Base-by-base conservation (phyloP, 2,113 vertebrate species). In the Halcyon senegalensis region DNA sequence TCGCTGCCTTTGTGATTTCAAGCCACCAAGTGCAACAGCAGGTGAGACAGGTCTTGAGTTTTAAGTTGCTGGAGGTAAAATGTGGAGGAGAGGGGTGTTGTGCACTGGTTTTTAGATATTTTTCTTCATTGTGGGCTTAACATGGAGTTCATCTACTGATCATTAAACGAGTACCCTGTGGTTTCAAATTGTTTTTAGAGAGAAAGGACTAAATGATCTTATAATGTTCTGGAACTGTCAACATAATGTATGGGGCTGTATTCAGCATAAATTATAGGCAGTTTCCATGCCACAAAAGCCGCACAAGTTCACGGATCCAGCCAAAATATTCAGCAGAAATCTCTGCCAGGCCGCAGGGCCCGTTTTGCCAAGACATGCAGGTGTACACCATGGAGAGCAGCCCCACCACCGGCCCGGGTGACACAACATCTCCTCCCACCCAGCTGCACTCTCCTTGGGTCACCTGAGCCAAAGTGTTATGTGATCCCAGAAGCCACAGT, bases 281-380 rank as follows among this genome's bases (percentile, higher is more conserved):
- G 80, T 94, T 97, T 95, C 89, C 82, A 17, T 48, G 89, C 95
- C 97, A 94, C 96, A 94, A 77, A 97, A 97, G 87, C 96, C 89
- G 2, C 95, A 85, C 79, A 39, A 86, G 73, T n/a, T 87, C 74
- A 16, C 0, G 2, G 87, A 95, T 76, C 43, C 95, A 93, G 96
- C 87, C 96, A 96, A 97, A 94, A 95, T 77, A 97, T 92, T 96
- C 87, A 94, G 78, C 90, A 87, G 94, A 16, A 66, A 43, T 66
- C 28, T 51, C 67, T 95, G 96, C 93, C 95, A 96, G 93, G 77
- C 93, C 62, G 21, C 96, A 83, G 92, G 69, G 69, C 56, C 74
- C 15, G 0, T 77, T 92, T 21, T 95, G 91, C 96, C 97, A 97
- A 95, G 85, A 85, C 4, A 0, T 53, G 89, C 95, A 97, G 96